These are phyloP conservation scores for Tetheella fluctuosa DNA, from an alignment of 2,888 invertebrate species.

Conservation along the genomic window DNA sequence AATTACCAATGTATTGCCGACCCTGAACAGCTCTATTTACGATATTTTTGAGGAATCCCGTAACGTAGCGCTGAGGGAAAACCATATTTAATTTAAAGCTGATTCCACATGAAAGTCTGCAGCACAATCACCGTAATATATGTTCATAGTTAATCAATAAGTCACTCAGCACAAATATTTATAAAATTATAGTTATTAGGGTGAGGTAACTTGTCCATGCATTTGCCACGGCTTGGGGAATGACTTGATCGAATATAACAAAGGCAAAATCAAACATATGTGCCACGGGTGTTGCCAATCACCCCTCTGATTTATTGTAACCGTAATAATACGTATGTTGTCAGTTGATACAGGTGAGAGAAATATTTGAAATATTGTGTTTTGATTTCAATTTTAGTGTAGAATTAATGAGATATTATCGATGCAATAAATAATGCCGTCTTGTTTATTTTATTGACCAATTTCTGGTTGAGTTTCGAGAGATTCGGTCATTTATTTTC, in stretches of 20 bases:
- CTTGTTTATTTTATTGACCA: too few relatives aligned
- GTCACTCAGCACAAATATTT: neutral
- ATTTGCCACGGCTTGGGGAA: constrained; percentile 36
- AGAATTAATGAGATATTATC: too few relatives aligned
- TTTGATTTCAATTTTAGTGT: neutral
- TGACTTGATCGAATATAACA: constrained; percentile 26
- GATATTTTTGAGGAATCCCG: too few relatives aligned
- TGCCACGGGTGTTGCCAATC: constrained; percentile 19
- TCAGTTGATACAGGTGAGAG: constrained; percentile 22
- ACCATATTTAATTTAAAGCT: too few relatives aligned
- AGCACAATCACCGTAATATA: too few relatives aligned
- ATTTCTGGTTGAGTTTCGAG: too few relatives aligned
- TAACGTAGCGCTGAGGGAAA: too few relatives aligned
- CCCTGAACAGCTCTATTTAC: too few relatives aligned
- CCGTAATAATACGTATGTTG: constrained; percentile 36
- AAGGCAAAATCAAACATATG: constrained; percentile 42
- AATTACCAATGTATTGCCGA: too few relatives aligned
- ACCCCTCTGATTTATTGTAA: constrained; percentile 30
- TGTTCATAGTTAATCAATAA: neutral
- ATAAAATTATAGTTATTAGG: constrained; percentile 17
- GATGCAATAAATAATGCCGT: too few relatives aligned
- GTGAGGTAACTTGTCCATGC: constrained; percentile 39
- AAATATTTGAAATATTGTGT: neutral
- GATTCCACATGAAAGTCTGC: too few relatives aligned
- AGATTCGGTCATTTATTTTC: too few relatives aligned